Conservation (phyloP, 2,888 invertebrate species). For the Anoncus sp. region DNA sequence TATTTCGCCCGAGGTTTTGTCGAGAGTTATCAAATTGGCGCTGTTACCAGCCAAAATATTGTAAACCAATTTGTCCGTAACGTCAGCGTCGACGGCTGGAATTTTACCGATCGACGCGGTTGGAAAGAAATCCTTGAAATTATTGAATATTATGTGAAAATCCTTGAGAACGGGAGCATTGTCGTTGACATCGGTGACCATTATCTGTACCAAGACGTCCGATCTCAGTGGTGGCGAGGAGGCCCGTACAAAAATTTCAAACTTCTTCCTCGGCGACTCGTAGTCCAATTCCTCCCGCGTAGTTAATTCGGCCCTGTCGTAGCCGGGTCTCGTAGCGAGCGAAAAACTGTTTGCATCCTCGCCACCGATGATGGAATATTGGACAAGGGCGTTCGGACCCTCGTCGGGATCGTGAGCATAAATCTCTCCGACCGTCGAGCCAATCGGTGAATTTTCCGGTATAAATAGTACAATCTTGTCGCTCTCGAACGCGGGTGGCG, state of each 20-base stretch:
- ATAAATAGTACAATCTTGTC: conserved; percentile 95
- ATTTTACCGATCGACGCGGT: conserved; percentile 95
- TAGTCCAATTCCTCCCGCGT: conserved; percentile 97
- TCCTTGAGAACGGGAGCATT: conserved; percentile 96
- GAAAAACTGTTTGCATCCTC: conserved; percentile 95
- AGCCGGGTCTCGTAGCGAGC: conserved; percentile 91
- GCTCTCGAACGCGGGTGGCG: conserved; percentile 94
- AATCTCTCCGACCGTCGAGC: conserved; percentile 96
- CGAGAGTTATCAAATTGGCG: conserved; percentile 93
- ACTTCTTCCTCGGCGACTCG: conserved; percentile 96
- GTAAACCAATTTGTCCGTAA: conserved; percentile 94
- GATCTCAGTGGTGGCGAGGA: conserved; percentile 95
- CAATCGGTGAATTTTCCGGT: conserved; percentile 98
- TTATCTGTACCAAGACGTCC: conserved; percentile 94
- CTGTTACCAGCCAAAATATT: conserved; percentile 96
- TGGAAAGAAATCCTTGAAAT: conserved; percentile 97
- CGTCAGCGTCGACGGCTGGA: conserved; percentile 98
- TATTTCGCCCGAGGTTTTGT: conserved; percentile 93
- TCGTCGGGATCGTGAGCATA: conserved; percentile 97
- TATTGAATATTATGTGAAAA: conserved; percentile 97
- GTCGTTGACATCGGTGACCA: conserved; percentile 97
- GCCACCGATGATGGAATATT: conserved; percentile 97
- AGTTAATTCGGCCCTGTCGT: conserved; percentile 93
- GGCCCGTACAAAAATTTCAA: conserved; percentile 94
- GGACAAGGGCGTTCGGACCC: conserved; percentile 95